Evolutionary conservation across 2,797 vertebrate genomes (phyloP), one percentile per base, ranked within the genome.

Genomic region (Tokudaia muenninki): DNA sequence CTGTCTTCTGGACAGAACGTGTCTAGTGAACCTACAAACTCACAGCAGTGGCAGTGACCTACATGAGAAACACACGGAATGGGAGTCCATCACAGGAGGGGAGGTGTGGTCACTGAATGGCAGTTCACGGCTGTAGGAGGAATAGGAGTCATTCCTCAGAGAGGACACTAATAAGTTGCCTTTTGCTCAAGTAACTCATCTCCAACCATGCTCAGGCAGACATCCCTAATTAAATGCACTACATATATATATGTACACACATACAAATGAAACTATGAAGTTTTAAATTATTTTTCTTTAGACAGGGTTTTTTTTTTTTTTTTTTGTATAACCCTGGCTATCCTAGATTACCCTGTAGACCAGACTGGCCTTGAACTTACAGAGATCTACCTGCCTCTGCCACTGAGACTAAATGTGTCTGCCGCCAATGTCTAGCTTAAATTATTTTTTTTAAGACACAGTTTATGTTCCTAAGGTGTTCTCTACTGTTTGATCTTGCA

Each of bases 401-500:
- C 41, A 44, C 24, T 47, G 41, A 24, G 5, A 47, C 74, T 77
- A 77, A 77, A 47, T 44, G 24, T 14, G 41, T 77, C 24, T 0
- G 0, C 12, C 24, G 47, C 74, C 24, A 47, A 44, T 26, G 24
- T 26, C 41, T 19, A 26, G 37, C 34, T 65, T 84, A 88, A 44
- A 44, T 44, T 57, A 19, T 50, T 67, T 87, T 87, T n/a, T 87
- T 77, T n/a, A 9, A 89, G 29, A 80, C 16, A 52, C 0, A 77
- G 50, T 13, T 19, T 37, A 8, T 41, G 2, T 72, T 31, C 4
- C 70, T 5, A 16, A n/a, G 57, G 87, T 29, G 61, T 59, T 37
- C 74, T 24, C 57, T 10, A 13, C 13, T 10, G 4, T 11, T 6
- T 24, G 24, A 26, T 10, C 1, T 31, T 4, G 6, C 37, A 0